These are phyloP conservation scores for Psammodynastes pulverulentus DNA, from an alignment of 2,113 vertebrate species.

Conservation along the genomic window DNA sequence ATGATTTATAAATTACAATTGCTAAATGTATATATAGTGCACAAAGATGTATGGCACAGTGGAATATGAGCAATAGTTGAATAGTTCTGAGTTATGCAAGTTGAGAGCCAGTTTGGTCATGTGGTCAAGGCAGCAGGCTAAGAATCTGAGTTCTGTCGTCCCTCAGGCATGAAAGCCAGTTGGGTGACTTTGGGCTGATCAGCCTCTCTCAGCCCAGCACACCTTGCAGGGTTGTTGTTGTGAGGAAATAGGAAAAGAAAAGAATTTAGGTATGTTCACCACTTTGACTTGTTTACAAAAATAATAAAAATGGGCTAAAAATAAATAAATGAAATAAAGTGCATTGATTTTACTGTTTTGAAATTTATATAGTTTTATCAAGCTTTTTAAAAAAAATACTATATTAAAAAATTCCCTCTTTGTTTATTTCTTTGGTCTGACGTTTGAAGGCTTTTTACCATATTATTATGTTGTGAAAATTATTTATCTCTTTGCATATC, in stretches of 20 bases:
- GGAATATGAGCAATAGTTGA: neutral
- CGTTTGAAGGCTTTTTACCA: neutral
- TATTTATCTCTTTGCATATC: neutral
- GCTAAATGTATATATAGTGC: neutral
- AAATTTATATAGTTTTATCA: neutral
- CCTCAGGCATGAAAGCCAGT: neutral
- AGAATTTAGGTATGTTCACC: neutral
- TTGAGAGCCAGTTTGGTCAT: neutral
- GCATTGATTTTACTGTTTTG: neutral
- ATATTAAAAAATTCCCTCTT: no score
- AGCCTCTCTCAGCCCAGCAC: neutral
- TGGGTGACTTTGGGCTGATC: neutral
- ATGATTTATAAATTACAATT: neutral
- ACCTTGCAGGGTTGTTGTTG: neutral
- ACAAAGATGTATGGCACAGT: neutral
- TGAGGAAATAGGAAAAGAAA: neutral
- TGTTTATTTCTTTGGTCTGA: neutral
- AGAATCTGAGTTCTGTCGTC: neutral
- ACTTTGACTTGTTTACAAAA: neutral
- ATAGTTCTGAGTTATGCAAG: neutral
- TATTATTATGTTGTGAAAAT: neutral
- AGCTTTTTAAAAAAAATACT: neutral
- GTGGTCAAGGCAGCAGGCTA: neutral
- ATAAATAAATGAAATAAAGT: neutral
- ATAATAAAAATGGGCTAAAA: neutral